Percentiles rank a stretch among this genome's conserved stretches.
These are phyloP conservation scores for Teleopsis dalmanni DNA, from an alignment of 1,140 invertebrate genomes.

Conservation along the genomic window DNA sequence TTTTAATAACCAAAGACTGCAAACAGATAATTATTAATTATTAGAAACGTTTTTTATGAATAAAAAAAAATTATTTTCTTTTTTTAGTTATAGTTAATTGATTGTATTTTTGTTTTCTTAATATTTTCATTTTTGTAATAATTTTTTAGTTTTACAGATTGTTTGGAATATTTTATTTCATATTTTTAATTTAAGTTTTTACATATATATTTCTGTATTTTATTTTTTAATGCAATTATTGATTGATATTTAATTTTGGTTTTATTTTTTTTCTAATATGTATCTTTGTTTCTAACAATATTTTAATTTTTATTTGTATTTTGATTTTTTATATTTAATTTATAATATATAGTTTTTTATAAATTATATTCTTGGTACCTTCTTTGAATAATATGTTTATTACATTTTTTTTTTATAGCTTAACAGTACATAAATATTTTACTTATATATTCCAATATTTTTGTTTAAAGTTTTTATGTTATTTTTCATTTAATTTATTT, in stretches of 20 bases:
- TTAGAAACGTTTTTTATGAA: slow-evolving; percentile 45
- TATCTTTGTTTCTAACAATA: no score
- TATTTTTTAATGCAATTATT: not conserved
- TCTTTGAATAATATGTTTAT: no score
- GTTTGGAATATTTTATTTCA: not conserved
- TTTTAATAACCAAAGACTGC: slow-evolving; percentile 45
- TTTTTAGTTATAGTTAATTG: no score
- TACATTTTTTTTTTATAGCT: no score
- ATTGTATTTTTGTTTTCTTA: no score
- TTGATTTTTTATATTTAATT: no score
- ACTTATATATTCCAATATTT: not conserved
- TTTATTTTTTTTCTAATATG: no score
- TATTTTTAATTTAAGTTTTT: slow-evolving; percentile 12
- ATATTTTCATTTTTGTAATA: no score
- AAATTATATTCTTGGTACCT: no score
- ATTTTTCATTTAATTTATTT: slow-evolving; percentile 13
- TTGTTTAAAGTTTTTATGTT: slow-evolving; percentile 1
- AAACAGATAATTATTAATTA: slow-evolving; percentile 47
- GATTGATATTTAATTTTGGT: slow-evolving; percentile 12
- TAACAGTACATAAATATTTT: no score
- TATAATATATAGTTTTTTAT: no score
- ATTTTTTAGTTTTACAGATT: not conserved
- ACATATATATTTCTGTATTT: not conserved
- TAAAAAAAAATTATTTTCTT: slow-evolving; percentile 3
- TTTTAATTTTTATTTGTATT: no score